Base-by-base conservation (phyloP, 1,140 invertebrate species). In the Liolophura sinensis region DNA sequence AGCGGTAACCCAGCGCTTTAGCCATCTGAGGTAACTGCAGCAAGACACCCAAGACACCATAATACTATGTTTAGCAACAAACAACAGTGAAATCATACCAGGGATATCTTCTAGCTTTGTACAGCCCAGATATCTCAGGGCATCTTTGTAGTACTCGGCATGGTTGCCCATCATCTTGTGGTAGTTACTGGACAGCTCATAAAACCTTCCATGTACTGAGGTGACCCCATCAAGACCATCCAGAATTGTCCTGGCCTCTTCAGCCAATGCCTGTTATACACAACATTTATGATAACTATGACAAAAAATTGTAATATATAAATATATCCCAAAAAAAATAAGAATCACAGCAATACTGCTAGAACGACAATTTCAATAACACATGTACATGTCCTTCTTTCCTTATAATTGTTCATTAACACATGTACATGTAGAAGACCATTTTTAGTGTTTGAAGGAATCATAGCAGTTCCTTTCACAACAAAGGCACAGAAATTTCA, bases 121-220 rank as follows among this genome's bases (percentile, higher is more conserved):
- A 82, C 96, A 98, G 48, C 97, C 97, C 62, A 99, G 87, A 83
- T 96, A 98, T 79, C 96, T 91, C 11, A 99, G 86, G 46, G 97
- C 94, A 69, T 96, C 93, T 63, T 93, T 90, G 85, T 99, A 99
- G 86, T 99, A 99, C 60, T 92, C 90, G 4, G 92, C 91, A 86
- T 96, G 92, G 81, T 95, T 92, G 20, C 92, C 93, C 83, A 93
- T 90, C 58, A 93, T 88, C 63, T 87, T 89, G 80, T 95, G 93
- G 74, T 98, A 94, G 70, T 96, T 91, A 51, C 95, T 95, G 4
- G 95, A 94, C 40, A 99, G 87, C 69, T 96, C 91, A 82, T 98
- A 99, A 84, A 95, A 99, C 75, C 95, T 88, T 16, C 94, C 94
- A 84, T 98, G 97, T 11, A 99, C 95, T 1, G 93, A 86, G 0